Conservation (phyloP, 2,113 vertebrate genomes). For the Gavia stellata region DNA sequence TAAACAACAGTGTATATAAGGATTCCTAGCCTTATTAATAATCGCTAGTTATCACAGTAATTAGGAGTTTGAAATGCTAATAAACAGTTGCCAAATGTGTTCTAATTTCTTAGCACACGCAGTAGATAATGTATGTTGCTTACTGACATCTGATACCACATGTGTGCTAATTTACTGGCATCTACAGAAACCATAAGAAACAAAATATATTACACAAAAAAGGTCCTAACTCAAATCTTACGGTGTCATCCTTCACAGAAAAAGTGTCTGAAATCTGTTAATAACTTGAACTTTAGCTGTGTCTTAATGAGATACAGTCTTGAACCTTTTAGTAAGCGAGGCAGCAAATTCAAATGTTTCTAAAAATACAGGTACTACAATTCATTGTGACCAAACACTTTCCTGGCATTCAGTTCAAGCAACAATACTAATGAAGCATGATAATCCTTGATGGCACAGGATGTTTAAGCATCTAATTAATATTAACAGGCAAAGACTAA, state of each 20-base stretch:
- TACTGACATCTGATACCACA: background rate
- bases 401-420: slow-evolving; percentile 2
- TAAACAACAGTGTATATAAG: background rate
- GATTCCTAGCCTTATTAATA: background rate
- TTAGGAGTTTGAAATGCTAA: background rate
- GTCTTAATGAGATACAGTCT: background rate
- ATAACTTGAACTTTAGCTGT: slow-evolving; percentile 8
- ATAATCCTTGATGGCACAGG: background rate
- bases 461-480: slow-evolving; percentile 18
- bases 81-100: background rate
- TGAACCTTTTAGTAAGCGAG: background rate
- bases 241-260: background rate
- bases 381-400: slow-evolving; percentile 11
- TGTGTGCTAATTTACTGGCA: background rate
- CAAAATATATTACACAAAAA: background rate
- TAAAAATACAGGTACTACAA: slow-evolving; percentile 31
- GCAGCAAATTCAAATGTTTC: slow-evolving; percentile 18
- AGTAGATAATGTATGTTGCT: background rate
- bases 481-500: slow-evolving; percentile 21
- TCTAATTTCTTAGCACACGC: background rate
- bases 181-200: background rate
- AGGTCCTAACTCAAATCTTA: background rate
- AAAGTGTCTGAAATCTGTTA: slow-evolving; percentile 39
- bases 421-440: slow-evolving; percentile 17
- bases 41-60: background rate